These are phyloP conservation scores for Parnassius apollo DNA, from an alignment of 2,888 invertebrate species.

Conservation along the genomic window DNA sequence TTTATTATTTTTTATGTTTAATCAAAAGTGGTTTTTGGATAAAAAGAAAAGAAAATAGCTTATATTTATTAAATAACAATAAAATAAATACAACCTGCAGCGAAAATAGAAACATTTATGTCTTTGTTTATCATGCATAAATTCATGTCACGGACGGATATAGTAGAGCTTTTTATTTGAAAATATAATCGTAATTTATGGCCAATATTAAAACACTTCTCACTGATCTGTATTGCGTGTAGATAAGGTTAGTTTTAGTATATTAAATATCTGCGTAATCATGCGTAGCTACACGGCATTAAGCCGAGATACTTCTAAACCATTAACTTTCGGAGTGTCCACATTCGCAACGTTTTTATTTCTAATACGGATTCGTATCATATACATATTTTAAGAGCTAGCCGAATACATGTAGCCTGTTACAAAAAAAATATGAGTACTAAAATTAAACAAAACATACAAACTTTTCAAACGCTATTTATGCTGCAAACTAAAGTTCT, in stretches of 20 bases:
- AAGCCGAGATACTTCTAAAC: constrained; percentile 32
- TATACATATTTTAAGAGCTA: constrained; percentile 3
- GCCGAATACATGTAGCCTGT: constrained; percentile 2
- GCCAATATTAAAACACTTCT: background rate
- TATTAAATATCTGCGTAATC: constrained; percentile 15
- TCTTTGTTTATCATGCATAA: background rate
- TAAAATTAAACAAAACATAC: too few relatives aligned
- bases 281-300: constrained; percentile 24
- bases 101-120: background rate
- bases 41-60: too few relatives aligned
- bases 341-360: constrained; percentile 25
- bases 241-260: constrained; percentile 10
- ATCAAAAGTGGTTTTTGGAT: too few relatives aligned
- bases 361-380: constrained; percentile 9
- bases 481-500: too few relatives aligned
- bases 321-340: constrained; percentile 28
- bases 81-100: too few relatives aligned
- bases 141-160: constrained; percentile 10
- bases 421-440: background rate
- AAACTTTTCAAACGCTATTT: too few relatives aligned
- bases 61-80: too few relatives aligned
- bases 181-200: constrained; percentile 23
- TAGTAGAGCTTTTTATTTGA: constrained; percentile 19
- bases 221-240: background rate
- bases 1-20: too few relatives aligned